Evolutionary conservation across 2,797 vertebrate genomes (phyloP).

Genomic region (Poliocrania exsul): DNA sequence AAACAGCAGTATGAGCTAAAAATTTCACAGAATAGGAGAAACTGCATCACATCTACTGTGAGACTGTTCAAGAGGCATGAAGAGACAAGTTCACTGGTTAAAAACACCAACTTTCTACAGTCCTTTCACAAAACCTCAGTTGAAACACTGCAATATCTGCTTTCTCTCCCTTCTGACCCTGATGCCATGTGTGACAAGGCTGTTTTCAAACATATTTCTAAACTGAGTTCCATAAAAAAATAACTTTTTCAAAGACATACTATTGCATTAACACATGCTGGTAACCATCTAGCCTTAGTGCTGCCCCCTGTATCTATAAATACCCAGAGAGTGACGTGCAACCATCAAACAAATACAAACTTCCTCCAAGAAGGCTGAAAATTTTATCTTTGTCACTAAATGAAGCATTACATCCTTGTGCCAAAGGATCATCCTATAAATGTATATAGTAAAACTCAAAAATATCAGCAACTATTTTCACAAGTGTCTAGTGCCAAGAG

Average conservation of each 20-base stretch:
- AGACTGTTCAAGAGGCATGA: background rate
- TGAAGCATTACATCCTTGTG: background rate
- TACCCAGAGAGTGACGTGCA: rapidly evolving
- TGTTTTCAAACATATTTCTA: constrained; percentile 18
- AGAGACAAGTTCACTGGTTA: background rate
- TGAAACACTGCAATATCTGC: background rate
- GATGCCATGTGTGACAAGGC: background rate
- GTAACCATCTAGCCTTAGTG: background rate
- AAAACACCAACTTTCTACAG: background rate
- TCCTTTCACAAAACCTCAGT: background rate
- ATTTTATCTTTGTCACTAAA: background rate
- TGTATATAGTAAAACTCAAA: background rate
- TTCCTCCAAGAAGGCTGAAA: background rate
- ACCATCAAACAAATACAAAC: background rate
- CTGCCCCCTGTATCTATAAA: background rate
- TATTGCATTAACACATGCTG: background rate
- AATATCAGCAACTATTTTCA: background rate
- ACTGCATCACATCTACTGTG: background rate
- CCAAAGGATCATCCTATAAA: background rate
- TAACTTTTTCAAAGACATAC: background rate
- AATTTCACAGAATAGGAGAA: background rate
- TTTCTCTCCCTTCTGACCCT: background rate
- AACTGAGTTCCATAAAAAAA: background rate
- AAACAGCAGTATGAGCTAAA: background rate
- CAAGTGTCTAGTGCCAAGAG: background rate